phyloP scores from a whole-genome alignment of 2,797 vertebrate species.

The Ara ararauna region DNA sequence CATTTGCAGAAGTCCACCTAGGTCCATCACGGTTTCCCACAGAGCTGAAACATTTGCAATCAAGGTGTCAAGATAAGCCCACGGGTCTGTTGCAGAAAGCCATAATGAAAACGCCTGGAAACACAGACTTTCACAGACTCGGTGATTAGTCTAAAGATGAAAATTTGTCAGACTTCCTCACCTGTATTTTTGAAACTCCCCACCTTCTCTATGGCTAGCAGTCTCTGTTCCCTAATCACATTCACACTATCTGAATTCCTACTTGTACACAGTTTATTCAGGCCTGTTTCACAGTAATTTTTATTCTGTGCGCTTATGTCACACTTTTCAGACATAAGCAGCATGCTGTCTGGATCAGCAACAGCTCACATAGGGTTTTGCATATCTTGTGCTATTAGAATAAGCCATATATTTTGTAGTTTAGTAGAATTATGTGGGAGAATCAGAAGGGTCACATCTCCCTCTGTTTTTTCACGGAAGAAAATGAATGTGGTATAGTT shows the following conservation, averaged over 20 bases:
- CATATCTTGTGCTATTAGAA: background rate
- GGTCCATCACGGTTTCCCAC: background rate
- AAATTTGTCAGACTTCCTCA: background rate
- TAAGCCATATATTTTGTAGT: background rate
- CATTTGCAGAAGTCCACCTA: background rate
- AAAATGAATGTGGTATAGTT: constrained; percentile 15
- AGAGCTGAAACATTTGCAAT: background rate
- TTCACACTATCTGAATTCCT: background rate
- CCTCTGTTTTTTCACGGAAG: constrained; percentile 25
- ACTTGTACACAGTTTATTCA: background rate
- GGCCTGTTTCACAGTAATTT: background rate
- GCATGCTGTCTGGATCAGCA: background rate
- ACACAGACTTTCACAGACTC: background rate
- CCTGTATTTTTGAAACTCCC: background rate
- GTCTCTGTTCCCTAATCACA: background rate
- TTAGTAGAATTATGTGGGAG: constrained; percentile 5
- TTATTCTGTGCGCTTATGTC: background rate
- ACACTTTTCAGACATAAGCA: background rate
- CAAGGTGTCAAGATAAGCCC: background rate
- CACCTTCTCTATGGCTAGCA: background rate
- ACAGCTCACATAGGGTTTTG: background rate
- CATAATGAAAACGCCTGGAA: background rate
- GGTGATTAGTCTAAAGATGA: background rate
- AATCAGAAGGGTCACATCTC: constrained; percentile 49
- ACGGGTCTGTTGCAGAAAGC: background rate